A percentile compares a stretch with the other conserved stretches of the same genome.
Conservation (phyloP, 2,888 invertebrate species). For the Aphelenchoides bicaudatus region DNA sequence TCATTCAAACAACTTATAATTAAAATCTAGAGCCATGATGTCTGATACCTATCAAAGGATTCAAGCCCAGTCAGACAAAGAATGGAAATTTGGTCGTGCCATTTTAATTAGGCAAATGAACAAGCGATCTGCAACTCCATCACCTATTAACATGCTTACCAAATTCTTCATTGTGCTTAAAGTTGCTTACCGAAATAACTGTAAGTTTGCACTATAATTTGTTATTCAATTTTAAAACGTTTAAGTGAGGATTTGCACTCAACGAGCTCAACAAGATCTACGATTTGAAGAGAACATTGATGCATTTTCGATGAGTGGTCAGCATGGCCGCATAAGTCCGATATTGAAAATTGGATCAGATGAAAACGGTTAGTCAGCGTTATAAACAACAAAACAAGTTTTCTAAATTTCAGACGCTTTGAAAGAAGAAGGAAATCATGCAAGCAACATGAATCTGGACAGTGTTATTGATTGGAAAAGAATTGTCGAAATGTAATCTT, state of each 20-base stretch:
- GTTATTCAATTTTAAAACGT: constrained; percentile 16
- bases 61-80: constrained; percentile 98
- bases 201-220: constrained; percentile 37
- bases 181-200: constrained; percentile 57
- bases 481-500: constrained; percentile 55
- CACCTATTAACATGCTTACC: constrained; percentile 92
- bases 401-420: constrained; percentile 22
- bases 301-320: constrained; percentile 59
- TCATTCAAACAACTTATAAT: too few relatives aligned
- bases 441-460: constrained; percentile 42
- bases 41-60: constrained; percentile 94
- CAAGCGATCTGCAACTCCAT: constrained; percentile 89
- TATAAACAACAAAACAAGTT: constrained; percentile 4
- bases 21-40: constrained; percentile 99
- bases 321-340: constrained; percentile 47
- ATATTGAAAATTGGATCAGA: constrained; percentile 26
- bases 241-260: constrained; percentile 59
- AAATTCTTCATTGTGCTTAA: constrained; percentile 64
- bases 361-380: constrained; percentile 25
- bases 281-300: constrained; percentile 60
- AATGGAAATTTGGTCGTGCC: constrained; percentile 98
- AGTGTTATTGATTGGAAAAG: constrained; percentile 58
- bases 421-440: constrained; percentile 31
- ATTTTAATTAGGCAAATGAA: constrained; percentile 98
- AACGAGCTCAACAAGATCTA: constrained; percentile 59